Conservation (phyloP, 2,113 vertebrate species). For the Prochilodus magdalenae region DNA sequence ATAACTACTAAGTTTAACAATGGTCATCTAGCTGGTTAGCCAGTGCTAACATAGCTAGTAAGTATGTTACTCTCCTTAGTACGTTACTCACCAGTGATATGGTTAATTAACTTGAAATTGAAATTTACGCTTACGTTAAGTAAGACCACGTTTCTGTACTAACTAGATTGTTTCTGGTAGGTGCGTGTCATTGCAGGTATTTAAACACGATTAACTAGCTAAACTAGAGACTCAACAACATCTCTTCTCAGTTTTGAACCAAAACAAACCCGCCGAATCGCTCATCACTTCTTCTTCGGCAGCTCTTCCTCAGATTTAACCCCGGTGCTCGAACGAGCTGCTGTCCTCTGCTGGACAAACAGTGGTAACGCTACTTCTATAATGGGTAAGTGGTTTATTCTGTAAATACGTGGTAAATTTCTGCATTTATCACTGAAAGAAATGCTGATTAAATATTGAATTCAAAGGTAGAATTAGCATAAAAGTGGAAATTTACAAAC, state of each 20-base stretch:
- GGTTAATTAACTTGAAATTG: neutral
- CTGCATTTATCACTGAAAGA: neutral
- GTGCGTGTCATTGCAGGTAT: neutral
- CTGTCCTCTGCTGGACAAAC: slow-evolving; percentile 6
- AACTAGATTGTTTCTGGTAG: neutral
- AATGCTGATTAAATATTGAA: neutral
- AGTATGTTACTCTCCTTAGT: neutral
- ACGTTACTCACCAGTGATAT: neutral
- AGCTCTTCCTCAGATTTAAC: no score
- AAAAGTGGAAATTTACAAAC: neutral
- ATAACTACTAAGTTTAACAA: neutral
- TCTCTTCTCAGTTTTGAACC: slow-evolving; percentile 29
- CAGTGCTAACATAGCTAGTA: neutral
- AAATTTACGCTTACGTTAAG: no score
- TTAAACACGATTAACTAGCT: neutral
- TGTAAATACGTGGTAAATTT: neutral
- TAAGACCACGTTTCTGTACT: no score
- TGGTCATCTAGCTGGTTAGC: neutral
- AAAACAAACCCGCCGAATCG: slow-evolving; percentile 43
- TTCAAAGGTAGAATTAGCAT: no score
- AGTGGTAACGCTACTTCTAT: no score
- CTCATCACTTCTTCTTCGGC: slow-evolving; percentile 49
- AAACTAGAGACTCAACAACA: no score
- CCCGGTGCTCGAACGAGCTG: neutral
- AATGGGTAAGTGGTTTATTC: no score